Base-by-base conservation (phyloP, 2,888 invertebrate species). In the Cataglyphis cursor region DNA sequence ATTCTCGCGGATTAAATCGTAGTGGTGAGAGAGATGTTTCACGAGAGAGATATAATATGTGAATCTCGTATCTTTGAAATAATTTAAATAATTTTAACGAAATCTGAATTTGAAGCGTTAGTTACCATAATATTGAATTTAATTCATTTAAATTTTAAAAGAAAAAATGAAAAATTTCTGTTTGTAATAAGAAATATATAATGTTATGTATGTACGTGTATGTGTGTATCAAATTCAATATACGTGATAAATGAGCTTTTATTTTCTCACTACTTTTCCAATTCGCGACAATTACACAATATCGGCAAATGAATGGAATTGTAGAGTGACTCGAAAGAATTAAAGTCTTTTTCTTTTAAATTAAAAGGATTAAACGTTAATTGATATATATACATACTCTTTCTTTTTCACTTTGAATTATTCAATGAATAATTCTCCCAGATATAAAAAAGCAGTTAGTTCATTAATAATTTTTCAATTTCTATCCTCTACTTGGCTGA, bases 291-390 rank as follows among this genome's bases (percentile, higher is more conserved):
- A 41, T 54, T 76, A 28, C n/a, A 28, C 38, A 66, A 57, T 66
- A 35, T 66, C 28, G 31, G n/a, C 28, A 41, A 76, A 57, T 57
- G 76, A 76, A 74, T 74, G 48, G n/a, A 74, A 35, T 64, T 51
- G 68, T 66, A 66, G 65, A 64, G 9, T 28, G 28, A 38, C n/a
- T 9, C 31, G 28, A 38, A 24, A 15, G 41, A 10, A 18, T 24
- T 76, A 41, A 76, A 54, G 3, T 1, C 12, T 57, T 41, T 54
- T n/a, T 3, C n/a, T 76, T 41, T 57, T 41, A 15, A 51, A 61
- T 74, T 54, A 51, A 66, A 12, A 44, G 41, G 15, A 24, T 28
- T 35, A 10, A 54, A 66, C 65, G 54, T 5, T 48, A 28, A 24
- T 18, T 54, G 35, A 44, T n/a, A 38, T 61, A 57, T 10, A 59